phyloP scores from a whole-genome alignment of 2,888 invertebrate species.

The Sycophila texana region DNA sequence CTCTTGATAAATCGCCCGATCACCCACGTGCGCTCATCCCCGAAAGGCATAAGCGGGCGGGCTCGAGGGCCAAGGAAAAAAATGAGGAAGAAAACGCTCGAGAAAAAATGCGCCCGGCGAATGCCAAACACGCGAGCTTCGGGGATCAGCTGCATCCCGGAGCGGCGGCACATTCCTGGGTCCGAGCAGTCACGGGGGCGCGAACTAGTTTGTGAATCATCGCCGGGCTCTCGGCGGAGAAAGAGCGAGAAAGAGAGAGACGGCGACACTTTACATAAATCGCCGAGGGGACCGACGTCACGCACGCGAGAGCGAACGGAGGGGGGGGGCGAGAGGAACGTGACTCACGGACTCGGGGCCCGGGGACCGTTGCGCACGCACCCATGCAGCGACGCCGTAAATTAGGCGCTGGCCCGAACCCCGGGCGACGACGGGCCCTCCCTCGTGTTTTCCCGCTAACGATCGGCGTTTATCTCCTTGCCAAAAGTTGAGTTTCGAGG shows the following conservation, averaged over 20 bases:
- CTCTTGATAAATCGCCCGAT: too few relatives aligned
- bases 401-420: conserved; percentile 5
- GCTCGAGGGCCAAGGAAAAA: too few relatives aligned
- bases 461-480: too few relatives aligned
- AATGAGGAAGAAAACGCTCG: not conserved
- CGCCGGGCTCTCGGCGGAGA: conserved; percentile 61
- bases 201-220: conserved; percentile 75
- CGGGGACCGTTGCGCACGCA: not conserved
- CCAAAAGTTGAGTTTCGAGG: too few relatives aligned
- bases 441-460: not conserved
- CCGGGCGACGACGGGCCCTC: conserved; percentile 3
- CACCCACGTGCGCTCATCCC: too few relatives aligned
- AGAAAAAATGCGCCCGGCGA: not conserved
- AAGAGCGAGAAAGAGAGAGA: not conserved
- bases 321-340: conserved; percentile 18
- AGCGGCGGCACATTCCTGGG: conserved; percentile 63
- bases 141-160: not conserved
- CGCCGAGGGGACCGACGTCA: conserved; percentile 59
- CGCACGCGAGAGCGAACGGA: not conserved
- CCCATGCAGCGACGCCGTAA: conserved; percentile 23
- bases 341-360: conserved; percentile 38
- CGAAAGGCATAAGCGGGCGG: too few relatives aligned
- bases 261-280: conserved; percentile 71
- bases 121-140: not conserved
- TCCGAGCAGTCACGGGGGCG: conserved; percentile 71